Evolutionary conservation across 2,113 vertebrate genomes (phyloP), one percentile per base, ranked within the genome.

Genomic region (Malaclemys terrapin): DNA sequence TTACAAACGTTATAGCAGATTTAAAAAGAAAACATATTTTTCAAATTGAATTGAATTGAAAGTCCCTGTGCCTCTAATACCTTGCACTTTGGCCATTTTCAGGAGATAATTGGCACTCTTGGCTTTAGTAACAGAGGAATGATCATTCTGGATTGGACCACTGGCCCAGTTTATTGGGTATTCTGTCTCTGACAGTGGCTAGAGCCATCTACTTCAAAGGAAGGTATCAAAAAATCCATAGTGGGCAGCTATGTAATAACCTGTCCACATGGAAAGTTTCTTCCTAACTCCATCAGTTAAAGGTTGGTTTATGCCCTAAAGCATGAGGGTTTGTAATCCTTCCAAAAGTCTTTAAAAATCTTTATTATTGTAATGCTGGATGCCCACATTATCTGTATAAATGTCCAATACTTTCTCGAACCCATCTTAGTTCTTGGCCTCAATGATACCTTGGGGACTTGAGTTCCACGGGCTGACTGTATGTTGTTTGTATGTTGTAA

Each of bases 391-490:
- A n/a, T 19, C 14, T n/a, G 20, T 35, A 54, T 2, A n/a, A 17
- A 14, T 24, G 7, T 3, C 19, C 24, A 27, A 25, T 29, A 25
- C 42, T 29, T 25, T 52, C 52, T 47, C n/a, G 81, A 57, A 76
- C 59, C 72, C 42, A 65, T 83, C 90, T 96, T 86, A 97, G 87
- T 86, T 97, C 81, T 95, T 91, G 93, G 85, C 94, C 86, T 87
- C 94, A 80, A 65, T 80, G 86, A 94, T 97, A 97, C 95, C 87
- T 95, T 57, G 87, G 95, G 96, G 81, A 93, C 91, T 82, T 0
- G 20, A 96, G 96, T 96, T 88, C 49, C 31, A 38, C 17, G 20
- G 10, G 29, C 79, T 42, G 25, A 75, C 31, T 95, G 94, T 80
- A 27, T 38, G 11, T 94, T 94, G 69, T 92, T 87, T 97, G 96